Percentiles rank a stretch among this genome's conserved stretches.
Evolutionary conservation across 2,113 vertebrate genomes (phyloP).

Genomic region (Cheirogaleus medius): DNA sequence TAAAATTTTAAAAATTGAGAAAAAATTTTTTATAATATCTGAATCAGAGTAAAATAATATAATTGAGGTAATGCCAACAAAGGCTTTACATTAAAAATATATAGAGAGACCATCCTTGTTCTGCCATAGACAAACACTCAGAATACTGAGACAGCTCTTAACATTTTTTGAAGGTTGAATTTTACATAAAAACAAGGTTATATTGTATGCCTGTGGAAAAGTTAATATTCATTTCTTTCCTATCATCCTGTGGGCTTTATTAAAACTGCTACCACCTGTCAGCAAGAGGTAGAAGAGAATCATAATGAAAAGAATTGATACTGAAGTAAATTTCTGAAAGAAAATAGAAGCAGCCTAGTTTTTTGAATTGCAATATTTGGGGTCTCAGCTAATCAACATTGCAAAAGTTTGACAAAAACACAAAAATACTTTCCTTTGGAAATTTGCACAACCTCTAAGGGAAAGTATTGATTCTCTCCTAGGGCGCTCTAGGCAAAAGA

Average conservation of each 20-base stretch:
- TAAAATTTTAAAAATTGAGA: slow-evolving; percentile 37
- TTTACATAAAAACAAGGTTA: slow-evolving; percentile 73
- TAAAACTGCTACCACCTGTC: slow-evolving; percentile 61
- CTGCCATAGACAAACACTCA: slow-evolving; percentile 4
- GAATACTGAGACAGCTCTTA: slow-evolving; percentile 47
- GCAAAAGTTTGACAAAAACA: background rate
- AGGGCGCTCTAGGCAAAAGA: background rate
- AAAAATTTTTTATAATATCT: background rate
- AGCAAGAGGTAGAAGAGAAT: slow-evolving; percentile 16
- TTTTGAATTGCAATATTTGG: background rate
- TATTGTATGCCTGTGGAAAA: slow-evolving; percentile 59
- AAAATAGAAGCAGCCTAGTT: background rate
- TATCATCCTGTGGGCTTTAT: slow-evolving; percentile 68
- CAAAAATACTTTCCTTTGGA: background rate
- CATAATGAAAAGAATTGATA: slow-evolving; percentile 5
- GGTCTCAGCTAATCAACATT: background rate
- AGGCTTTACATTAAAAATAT: background rate
- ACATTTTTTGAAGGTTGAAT: slow-evolving; percentile 67
- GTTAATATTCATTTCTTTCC: slow-evolving; percentile 65
- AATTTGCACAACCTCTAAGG: background rate
- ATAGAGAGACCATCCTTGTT: background rate
- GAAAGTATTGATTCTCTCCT: background rate
- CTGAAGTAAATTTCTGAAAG: background rate
- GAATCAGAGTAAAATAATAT: background rate
- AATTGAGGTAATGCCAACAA: slow-evolving; percentile 16